Evolutionary conservation across 1,140 invertebrate genomes (phyloP), one percentile per base, ranked within the genome.

Genomic region (Orchestia grillus): DNA sequence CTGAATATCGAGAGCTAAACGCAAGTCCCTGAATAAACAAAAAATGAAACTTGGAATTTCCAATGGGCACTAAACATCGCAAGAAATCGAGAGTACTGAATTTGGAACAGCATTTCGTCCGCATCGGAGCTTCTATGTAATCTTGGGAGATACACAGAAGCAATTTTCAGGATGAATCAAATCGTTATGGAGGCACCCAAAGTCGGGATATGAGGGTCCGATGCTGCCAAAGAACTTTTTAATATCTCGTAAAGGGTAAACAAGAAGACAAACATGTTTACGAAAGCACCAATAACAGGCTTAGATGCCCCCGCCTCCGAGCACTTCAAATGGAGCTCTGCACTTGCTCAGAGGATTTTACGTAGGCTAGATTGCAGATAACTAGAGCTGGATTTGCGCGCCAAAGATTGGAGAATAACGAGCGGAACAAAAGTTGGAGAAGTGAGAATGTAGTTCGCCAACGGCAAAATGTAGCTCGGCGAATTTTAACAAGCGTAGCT

Each of bases 261-360:
- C 92, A 94, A 44, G 92, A 44, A 47, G 44, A 44, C 44, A 94
- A 94, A 94, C 92, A 94, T 94, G 92, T 94, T 94, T 44, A 94
- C 92, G 44, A 40, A 47, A 44, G 92, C 92, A 40, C 92, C 92
- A 45, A 94, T 94, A 44, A 44, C 92, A 47, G 92, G 92, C 92
- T 94, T 47, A 47, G 92, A 47, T 94, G 44, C 43, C 0, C 43
- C 11, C 19, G 92, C 44, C 44, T 45, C 43, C 44, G 41, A 44
- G 43, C 43, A 40, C 44, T 42, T 47, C 92, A 44, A 94, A 44
- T n/a, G 47, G 44, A 94, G 92, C 43, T 23, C 92, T n/a, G 92
- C 43, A 19, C 43, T 47, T 11, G 15, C 41, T 45, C 47, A 44
- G 8, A 94, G 92, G 44, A 47, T 11, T n/a, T 90, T 36, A 45